Evolutionary conservation across 2,113 vertebrate genomes (phyloP), one percentile per base, ranked within the genome.

Genomic region (Tursiops truncatus): DNA sequence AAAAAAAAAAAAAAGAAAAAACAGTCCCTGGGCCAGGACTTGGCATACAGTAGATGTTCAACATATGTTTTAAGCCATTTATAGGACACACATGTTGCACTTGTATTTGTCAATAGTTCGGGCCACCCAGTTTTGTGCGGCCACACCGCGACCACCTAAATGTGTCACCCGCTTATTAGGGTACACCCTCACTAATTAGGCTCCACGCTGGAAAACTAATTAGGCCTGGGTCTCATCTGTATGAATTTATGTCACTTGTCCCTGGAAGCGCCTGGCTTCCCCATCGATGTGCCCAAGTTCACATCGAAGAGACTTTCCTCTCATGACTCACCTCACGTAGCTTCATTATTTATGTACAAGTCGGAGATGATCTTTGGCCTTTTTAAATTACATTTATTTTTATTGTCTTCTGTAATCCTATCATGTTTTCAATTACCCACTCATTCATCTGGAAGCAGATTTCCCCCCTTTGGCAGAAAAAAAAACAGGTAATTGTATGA

Each of bases 311-410:
- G 38, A 73, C 58, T 97, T 87, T 62, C 92, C 93, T 36, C 87
- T 96, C 95, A 89, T 91, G 85, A 87, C 74, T 95, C 94, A 62
- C 70, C 88, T 92, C 97, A 74, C 10, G n/a, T 84, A 96, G 82
- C 89, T 97, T 98, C 97, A 97, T 98, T 96, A 94, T 95, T 98
- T 98, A 91, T 95, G 87, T 31, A 36, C 95, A 94, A 84, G 92
- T 93, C 58, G 76, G 89, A 96, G 86, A 73, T 90, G 89, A 84
- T 92, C 98, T 97, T 97, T 97, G 91, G 79, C 95, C 89, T 88
- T 96, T 97, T 98, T 8, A 15, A 97, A 97, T 97, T 97, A 95
- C 95, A 95, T 97, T 98, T 97, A 94, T 95, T 97, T 97, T 96
- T 96, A 95, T 81, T 95, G 96, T 94, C 91, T 85, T 96, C 92